Evolutionary conservation across 1,140 invertebrate species (phyloP), one percentile per base, ranked within the genome.

Genomic region (Lordiphosa stackelbergi): DNA sequence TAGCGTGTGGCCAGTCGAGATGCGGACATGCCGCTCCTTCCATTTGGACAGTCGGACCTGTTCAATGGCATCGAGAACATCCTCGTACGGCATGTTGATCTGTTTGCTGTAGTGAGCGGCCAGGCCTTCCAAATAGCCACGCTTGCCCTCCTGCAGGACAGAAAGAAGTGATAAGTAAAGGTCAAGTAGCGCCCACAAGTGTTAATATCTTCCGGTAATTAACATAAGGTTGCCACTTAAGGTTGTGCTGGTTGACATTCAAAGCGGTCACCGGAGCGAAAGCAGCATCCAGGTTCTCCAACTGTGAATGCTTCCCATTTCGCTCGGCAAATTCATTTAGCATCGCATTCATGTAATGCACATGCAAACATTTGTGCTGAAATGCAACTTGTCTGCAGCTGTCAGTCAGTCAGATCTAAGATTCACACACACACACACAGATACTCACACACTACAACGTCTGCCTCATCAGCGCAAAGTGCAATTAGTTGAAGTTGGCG

Each of bases 61-160:
- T 63, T 87, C 85, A 36, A 87, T 87, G 59, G 85, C 83, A 70
- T 95, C 94, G 68, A 96, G 89, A 35, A 97, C 95, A 88, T 97
- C 95, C 53, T 94, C 93, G 86, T 96, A 96, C 88, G 95, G 95
- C 41, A 95, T 96, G 81, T 92, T 94, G 88, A 96, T 94, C 70
- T 95, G 91, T 78, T 95, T 94, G 37, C 95, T 95, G 86, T 96
- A 97, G 65, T 95, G 90, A n/a, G 94, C 95, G 11, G 95, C 95
- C 47, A 97, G 88, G 16, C 94, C 95, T 88, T 96, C 95, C 72
- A 97, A 89, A 87, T 96, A 96, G 22, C 95, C 95, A 62, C 94
- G 90, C 72, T 95, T 93, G n/a, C 95, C 94, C 84, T 95, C 94
- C 96, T 97, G 91, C 8, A 19, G 11, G 13, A 40, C 5, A 52